Percentiles rank a stretch among this genome's conserved stretches.
Evolutionary conservation across 2,888 invertebrate species (phyloP).

Genomic region (Agrochola litura): DNA sequence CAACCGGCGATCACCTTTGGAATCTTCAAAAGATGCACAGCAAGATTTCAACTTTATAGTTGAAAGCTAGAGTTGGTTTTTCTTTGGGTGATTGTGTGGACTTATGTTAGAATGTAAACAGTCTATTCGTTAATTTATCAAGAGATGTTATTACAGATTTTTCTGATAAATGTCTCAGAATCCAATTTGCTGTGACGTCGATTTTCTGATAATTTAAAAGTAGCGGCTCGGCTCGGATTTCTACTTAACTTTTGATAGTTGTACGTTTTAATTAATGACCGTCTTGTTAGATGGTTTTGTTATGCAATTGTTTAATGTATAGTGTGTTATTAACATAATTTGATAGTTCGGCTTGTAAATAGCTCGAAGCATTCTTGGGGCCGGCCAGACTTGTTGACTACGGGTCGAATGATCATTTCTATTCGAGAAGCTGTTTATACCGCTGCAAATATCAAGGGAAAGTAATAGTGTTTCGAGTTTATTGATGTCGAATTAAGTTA

Average conservation of each 20-base stretch:
- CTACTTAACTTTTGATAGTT: constrained; percentile 62
- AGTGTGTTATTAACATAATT: constrained; percentile 65
- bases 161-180: constrained; percentile 74
- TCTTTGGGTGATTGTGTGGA: not conserved
- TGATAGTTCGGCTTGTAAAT: constrained; percentile 63
- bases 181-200: constrained; percentile 78
- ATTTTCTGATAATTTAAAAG: constrained; percentile 74
- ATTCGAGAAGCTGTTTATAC: constrained; percentile 57
- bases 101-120: constrained; percentile 37
- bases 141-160: constrained; percentile 76
- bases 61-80: not conserved
- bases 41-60: constrained; percentile 3
- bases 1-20: constrained; percentile 12
- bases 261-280: constrained; percentile 60
- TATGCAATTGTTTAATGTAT: constrained; percentile 65
- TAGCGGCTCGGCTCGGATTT: constrained; percentile 65
- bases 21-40: constrained; percentile 4
- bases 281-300: constrained; percentile 54
- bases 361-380: constrained; percentile 58
- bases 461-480: constrained; percentile 56
- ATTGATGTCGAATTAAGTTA: constrained; percentile 50
- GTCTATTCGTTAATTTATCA: constrained; percentile 70
- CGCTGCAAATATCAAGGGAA: constrained; percentile 63
- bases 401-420: constrained; percentile 43
- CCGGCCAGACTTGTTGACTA: constrained; percentile 62